phyloP scores from a whole-genome alignment of 2,888 invertebrate genomes.

The Amiota communis region DNA sequence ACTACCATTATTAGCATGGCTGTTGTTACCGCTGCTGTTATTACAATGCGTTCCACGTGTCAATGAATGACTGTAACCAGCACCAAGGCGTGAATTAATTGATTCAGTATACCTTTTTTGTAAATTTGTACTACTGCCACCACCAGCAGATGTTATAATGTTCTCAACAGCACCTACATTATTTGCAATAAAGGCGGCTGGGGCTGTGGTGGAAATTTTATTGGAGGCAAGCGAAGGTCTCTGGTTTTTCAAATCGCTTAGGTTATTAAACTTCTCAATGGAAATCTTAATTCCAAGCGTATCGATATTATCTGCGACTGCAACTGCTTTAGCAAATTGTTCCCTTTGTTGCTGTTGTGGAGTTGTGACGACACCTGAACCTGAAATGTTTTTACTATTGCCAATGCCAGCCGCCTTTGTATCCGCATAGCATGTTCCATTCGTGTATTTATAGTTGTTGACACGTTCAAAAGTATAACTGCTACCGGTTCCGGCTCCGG shows the following conservation, averaged over 20 bases:
- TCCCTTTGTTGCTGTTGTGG: background rate
- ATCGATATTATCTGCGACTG: conserved; percentile 57
- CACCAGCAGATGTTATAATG: background rate
- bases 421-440: conserved; percentile 48
- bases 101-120: conserved; percentile 41
- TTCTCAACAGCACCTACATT: background rate
- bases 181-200: background rate
- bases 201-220: background rate
- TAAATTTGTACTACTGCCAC: conserved; percentile 68
- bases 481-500: conserved; percentile 52
- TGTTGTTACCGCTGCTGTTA: conserved; percentile 36
- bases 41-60: conserved; percentile 63
- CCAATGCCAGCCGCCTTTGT: conserved; percentile 9
- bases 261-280: conserved; percentile 70
- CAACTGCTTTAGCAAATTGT: background rate
- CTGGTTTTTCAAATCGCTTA: conserved; percentile 69
- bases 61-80: conserved; percentile 61
- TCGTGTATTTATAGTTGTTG: conserved; percentile 66
- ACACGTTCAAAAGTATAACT: conserved; percentile 61
- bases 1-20: conserved; percentile 21
- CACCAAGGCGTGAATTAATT: conserved; percentile 49
- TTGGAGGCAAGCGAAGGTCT: conserved; percentile 40
- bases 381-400: conserved; percentile 33
- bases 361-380: conserved; percentile 33
- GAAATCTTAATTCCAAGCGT: conserved; percentile 69